Evolutionary conservation across 2,113 vertebrate species (phyloP), one percentile per base, ranked within the genome.

Genomic region (Phaethornis superciliosus): DNA sequence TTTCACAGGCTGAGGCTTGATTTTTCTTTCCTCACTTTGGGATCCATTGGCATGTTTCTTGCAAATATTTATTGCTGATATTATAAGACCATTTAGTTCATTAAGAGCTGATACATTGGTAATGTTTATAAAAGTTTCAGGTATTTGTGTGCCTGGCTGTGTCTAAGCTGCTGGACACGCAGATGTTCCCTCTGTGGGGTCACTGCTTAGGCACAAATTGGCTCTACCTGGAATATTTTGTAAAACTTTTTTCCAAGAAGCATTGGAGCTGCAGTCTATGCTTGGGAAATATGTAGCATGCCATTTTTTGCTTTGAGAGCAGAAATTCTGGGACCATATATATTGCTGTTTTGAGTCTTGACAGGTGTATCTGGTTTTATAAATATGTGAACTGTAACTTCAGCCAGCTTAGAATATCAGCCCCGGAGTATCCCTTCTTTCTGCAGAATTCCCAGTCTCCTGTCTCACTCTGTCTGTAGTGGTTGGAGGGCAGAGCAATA

Each of bases 281-380:
- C 63, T 68, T 68, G 15, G 32, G 42, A 24, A 19, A 33, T 14
- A 7, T 20, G 3, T 1, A 15, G 32, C 42, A 16, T 32, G 6
- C 15, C 40, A 22, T 0, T 30, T 42, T 47, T 28, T 2, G 0
- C 30, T 70, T 14, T 28, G n/a, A 52, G 30, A 70, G 19, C 46
- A 54, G 44, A 37, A 52, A n/a, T 27, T 15, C 54, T 56, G 62
- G 37, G 55, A 30, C 68, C 3, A 3, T n/a, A 16, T 70, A 3
- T 47, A 7, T 9, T 24, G 16, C 5, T 5, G 12, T 52, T 72
- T 33, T 32, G 33, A 13, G 47, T 32, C 17, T 9, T 58, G 49
- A 14, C n/a, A 19, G 15, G 6, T 32, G 6, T 23, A 19, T 22
- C 56, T 35, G 40, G 21, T 54, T 35, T 40, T 33, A 17, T 2